Evolutionary conservation across 2,797 vertebrate species (phyloP), one percentile per base, ranked within the genome.

Genomic region (Lates japonicus): DNA sequence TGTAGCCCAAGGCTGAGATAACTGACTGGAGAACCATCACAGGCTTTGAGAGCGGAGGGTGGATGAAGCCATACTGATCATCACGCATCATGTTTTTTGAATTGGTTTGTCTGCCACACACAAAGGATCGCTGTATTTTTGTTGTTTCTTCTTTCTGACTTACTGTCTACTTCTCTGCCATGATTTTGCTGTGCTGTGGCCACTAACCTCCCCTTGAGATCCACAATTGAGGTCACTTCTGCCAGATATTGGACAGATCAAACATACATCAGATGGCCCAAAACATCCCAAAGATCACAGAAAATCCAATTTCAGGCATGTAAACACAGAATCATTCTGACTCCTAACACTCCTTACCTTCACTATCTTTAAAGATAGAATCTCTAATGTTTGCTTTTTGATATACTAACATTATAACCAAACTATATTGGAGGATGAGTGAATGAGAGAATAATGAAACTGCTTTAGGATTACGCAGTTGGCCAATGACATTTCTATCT

Each of bases 1-100:
- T 74, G 41, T 39, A 65, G 61, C 57, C 65, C 31, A 39, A 59
- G 64, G 71, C 80, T 25, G 33, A 55, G 29, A 20, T 69, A 76
- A 62, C 52, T 19, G 25, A 17, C 39, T 25, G 81, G 33, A 29
- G 17, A 13, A 35, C 29, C 49, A 62, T 61, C 69, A 37, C 12
- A 54, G 41, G 20, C 7, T 0, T 14, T 44, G 20, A n/a, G 66
- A 65, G 25, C n/a, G 48, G 25, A 48, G 3, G 22, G 37, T 20
- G 17, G 61, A 51, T 33, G 20, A 64, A 71, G n/a, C 3, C 22
- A 51, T 46, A 20, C 11, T 55, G 7, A 39, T 68, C 25, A 29
- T 29, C 25, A 65, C 31, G 11, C 8, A n/a, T 70, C 4, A 25
- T 54, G 20, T 22, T 64, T 70, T 82, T 63, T 55, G 12, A 57